A percentile compares a stretch with the other conserved stretches of the same genome.
Conservation (phyloP, 2,888 invertebrate genomes). For the Drosophila nr. fundita region DNA sequence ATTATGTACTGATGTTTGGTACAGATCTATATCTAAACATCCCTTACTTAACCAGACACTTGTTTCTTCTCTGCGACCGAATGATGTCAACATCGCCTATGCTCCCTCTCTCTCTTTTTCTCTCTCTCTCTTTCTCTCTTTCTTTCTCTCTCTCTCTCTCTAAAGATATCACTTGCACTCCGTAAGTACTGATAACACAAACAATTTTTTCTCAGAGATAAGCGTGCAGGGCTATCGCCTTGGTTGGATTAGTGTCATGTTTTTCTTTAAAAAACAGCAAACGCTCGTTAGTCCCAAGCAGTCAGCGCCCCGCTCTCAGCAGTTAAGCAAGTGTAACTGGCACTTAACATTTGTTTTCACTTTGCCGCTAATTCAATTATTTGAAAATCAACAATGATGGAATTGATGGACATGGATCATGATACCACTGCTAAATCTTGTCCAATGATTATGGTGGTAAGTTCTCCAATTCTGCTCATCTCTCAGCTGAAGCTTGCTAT, state of each 20-base stretch:
- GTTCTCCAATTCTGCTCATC: constrained; percentile 44
- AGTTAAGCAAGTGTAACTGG: constrained; percentile 60
- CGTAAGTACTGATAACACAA: constrained; percentile 55
- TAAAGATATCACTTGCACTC: constrained; percentile 41
- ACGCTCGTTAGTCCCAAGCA: constrained; percentile 53
- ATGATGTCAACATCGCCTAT: constrained; percentile 12
- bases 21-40: background rate
- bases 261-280: constrained; percentile 71
- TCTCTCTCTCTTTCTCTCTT: background rate
- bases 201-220: constrained; percentile 66
- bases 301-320: constrained; percentile 60
- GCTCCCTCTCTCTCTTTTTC: constrained; percentile 1
- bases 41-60: constrained; percentile 1
- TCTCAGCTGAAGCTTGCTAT: background rate
- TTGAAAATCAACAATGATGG: constrained; percentile 23
- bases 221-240: constrained; percentile 49
- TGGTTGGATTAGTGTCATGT: constrained; percentile 61
- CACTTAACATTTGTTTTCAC: constrained; percentile 11
- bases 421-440: constrained; percentile 58
- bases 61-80: constrained; percentile 13
- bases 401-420: constrained; percentile 33
- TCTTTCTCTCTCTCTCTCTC: background rate
- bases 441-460: constrained; percentile 84
- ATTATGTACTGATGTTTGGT: constrained; percentile 12
- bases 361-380: constrained; percentile 10